Evolutionary conservation across 2,113 vertebrate genomes (phyloP).

Genomic region (Prietella phreatophila): DNA sequence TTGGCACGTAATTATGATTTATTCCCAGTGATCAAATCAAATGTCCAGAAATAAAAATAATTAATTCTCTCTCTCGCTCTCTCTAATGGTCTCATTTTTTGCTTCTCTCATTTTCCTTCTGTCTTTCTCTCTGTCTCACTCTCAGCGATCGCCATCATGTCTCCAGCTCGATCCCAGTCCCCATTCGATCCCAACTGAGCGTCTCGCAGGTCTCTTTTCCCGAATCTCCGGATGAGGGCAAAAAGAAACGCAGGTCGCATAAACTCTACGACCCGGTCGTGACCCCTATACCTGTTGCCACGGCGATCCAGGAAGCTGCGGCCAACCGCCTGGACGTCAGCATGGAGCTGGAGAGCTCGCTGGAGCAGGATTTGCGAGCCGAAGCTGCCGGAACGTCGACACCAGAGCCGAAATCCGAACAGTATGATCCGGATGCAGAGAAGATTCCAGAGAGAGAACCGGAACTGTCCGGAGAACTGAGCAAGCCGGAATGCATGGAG

Average conservation of each 20-base stretch:
- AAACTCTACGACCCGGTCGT: slow-evolving; percentile 73
- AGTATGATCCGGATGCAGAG: neutral
- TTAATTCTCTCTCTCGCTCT: slow-evolving; percentile 7
- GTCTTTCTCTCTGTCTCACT: slow-evolving; percentile 51
- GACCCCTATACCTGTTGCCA: slow-evolving; percentile 60
- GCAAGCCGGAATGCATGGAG: neutral
- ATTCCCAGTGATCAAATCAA: neutral
- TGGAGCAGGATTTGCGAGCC: slow-evolving; percentile 56
- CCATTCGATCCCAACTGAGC: slow-evolving; percentile 79
- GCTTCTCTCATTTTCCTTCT: slow-evolving; percentile 41
- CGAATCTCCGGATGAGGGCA: slow-evolving; percentile 82
- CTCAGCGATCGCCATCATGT: slow-evolving; percentile 82
- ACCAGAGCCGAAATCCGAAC: neutral
- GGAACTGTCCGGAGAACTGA: neutral
- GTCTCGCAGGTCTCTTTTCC: slow-evolving; percentile 74
- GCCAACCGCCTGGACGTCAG: slow-evolving; percentile 70
- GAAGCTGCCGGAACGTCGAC: slow-evolving; percentile 19
- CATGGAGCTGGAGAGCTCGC: slow-evolving; percentile 66
- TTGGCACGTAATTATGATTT: neutral
- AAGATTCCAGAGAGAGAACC: neutral
- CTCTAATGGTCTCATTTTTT: slow-evolving; percentile 34
- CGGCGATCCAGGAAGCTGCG: neutral
- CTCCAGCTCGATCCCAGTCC: slow-evolving; percentile 88
- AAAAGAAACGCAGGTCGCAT: slow-evolving; percentile 78
- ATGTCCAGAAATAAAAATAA: neutral